Evolutionary conservation across 2,888 invertebrate species (phyloP), one percentile per base, ranked within the genome.

Genomic region (Coenonympha arcania): DNA sequence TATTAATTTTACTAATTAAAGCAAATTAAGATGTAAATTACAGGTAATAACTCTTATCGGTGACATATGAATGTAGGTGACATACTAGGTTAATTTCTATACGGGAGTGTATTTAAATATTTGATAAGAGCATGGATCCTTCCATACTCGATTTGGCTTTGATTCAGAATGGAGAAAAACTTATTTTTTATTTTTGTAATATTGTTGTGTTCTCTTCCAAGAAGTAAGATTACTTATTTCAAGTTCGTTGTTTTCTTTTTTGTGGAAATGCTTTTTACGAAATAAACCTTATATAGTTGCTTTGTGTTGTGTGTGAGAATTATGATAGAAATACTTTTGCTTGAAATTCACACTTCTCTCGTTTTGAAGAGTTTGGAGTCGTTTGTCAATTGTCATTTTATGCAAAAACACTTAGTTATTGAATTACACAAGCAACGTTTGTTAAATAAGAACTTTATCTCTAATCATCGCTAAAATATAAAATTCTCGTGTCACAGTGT

Each of bases 191-290:
- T 39, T 24, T 39, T 39, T 13, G 9, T 9, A 2, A 2, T 20
- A 13, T 37, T 24, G 22, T 24, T 39, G 37, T 22, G 37, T 39
- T 22, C 9, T 22, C 24, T 39, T 9, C 39, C 39, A 39, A 39
- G 22, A 39, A 39, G 39, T 39, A 39, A 39, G 39, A 15, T 22
- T 11, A 11, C 9, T 24, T 4, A 9, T 39, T 36, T 16, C 2
- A 15, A 15, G 15, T 16, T 31, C 4, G 13, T 13, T 6, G 6
- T 31, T 4, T 31, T 31, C 2, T 15, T 13, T 15, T 31, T 11
- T 24, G 6, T 24, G 6, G 11, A 2, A 13, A 13, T 15, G 5
- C 6, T 31, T n/a, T n/a, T n/a, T n/a, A n/a, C n/a, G n/a, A n/a
- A n/a, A n/a, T n/a, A n/a, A n/a, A n/a, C n/a, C n/a, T n/a, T n/a